A percentile compares a stretch with the other conserved stretches of the same genome.
phyloP scores from a whole-genome alignment of 1,140 invertebrate species.

The Andrena cerasifolii region DNA sequence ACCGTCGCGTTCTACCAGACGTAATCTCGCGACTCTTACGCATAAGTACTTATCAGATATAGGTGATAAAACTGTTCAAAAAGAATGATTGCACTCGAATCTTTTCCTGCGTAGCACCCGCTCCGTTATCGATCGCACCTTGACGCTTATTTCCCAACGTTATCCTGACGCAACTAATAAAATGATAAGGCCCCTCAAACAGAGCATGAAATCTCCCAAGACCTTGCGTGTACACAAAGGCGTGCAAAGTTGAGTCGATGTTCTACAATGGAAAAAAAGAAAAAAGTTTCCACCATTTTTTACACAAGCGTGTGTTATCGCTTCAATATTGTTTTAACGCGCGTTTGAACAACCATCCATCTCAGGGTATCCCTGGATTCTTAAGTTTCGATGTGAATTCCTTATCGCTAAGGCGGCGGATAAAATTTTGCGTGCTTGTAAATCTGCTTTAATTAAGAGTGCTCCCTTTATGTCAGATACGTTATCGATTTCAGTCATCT shows the following conservation, averaged over 20 bases:
- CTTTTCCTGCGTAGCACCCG: not conserved
- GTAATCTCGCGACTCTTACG: slow-evolving; percentile 5
- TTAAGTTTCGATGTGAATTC: not conserved
- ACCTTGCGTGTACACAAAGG: not conserved
- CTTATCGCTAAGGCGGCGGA: no score
- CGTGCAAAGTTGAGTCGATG: not conserved
- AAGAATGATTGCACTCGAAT: slow-evolving; percentile 5
- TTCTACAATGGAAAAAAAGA: slow-evolving; percentile 7
- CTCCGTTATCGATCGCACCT: slow-evolving; percentile 6
- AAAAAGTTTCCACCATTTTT: no score
- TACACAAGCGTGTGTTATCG: not conserved
- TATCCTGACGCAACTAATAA: slow-evolving; percentile 24
- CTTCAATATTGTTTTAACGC: not conserved
- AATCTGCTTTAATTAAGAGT: not conserved
- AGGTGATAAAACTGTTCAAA: not conserved
- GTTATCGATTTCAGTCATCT: not conserved
- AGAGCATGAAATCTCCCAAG: not conserved
- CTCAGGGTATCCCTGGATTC: not conserved
- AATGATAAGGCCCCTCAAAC: slow-evolving; percentile 8
- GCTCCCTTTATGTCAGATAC: not conserved
- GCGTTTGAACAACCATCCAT: no score
- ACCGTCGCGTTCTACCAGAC: not conserved
- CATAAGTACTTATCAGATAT: slow-evolving; percentile 25
- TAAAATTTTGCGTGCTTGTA: not conserved
- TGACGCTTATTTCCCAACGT: slow-evolving; percentile 9